Base-by-base conservation (phyloP, 1,140 invertebrate species). In the Camponotus vicinus region DNA sequence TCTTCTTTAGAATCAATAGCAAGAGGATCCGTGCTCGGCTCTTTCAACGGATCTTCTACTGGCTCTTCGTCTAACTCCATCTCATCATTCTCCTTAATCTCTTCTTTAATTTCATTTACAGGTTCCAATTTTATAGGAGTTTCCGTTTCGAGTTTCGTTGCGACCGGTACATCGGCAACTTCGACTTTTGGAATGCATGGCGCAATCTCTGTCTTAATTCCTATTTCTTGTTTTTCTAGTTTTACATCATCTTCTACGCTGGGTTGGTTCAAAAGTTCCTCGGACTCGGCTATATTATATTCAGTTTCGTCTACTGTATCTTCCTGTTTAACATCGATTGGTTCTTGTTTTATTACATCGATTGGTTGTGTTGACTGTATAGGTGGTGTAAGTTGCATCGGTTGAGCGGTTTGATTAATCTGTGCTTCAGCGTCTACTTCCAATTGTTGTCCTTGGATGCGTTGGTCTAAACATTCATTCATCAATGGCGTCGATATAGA, bases 1-100 rank as follows among this genome's bases (percentile, higher is more conserved):
- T 96, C 95, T 40, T 96, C 95, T 70, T 95, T 95, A 1, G 88
- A 75, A 9, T 93, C 92, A 5, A 93, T 87, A 18, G 91, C 90
- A 0, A 94, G 70, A 1, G 92, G 91, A 86, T 95, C 92, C 0
- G 86, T 86, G 64, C 55, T 92, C 0, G 91, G 88, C 34, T 92
- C 92, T 67, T 88, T 90, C 32, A 90, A 3, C 11, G 88, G 88
- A 70, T 93, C 93, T 27, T 93, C 92, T 1, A 21, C 64, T 2
- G 89, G 75, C 40, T 93, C 91, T 34, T 92, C 91, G 0, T 93
- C 92, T 15, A 90, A 55, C 7, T 93, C 91, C 1, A 55, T 83
- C 5, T 93, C 92, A 0, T 89, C 90, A 7, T 70, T 76, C 34
- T 93, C 89, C 2, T 93, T 92, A 7, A 37, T 85, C n/a, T 91